A percentile compares a stretch with the other conserved stretches of the same genome.
phyloP scores from a whole-genome alignment of 2,113 vertebrate species.

The Sinocyclocheilus rhinocerous region DNA sequence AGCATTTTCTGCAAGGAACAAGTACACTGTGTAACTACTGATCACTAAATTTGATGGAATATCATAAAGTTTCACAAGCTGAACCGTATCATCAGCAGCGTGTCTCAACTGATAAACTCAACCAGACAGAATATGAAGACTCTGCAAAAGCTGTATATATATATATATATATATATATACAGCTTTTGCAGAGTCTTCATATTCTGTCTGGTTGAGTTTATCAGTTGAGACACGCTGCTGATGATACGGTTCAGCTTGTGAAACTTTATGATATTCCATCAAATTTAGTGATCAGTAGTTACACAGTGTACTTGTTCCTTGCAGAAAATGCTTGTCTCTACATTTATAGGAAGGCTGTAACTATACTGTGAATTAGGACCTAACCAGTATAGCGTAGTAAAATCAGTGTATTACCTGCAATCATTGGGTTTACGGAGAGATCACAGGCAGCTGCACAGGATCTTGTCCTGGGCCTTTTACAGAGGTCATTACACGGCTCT shows the following conservation, averaged over 20 bases:
- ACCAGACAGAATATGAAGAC: not conserved
- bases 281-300: constrained; percentile 50
- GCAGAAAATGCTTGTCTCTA: not conserved
- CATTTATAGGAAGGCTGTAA: constrained; percentile 29
- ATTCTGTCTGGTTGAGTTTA: not conserved
- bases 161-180: too few relatives aligned
- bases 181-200: not conserved
- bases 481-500: too few relatives aligned
- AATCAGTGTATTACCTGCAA: not conserved
- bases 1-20: not conserved
- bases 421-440: not conserved
- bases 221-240: not conserved
- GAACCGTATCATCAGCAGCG: not conserved
- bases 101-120: not conserved
- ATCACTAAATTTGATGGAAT: constrained; percentile 53
- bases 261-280: constrained; percentile 52
- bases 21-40: constrained; percentile 32
- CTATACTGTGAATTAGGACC: constrained; percentile 31
- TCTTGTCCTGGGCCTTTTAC: not conserved
- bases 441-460: not conserved
- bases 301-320: not conserved
- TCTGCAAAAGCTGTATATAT: too few relatives aligned
- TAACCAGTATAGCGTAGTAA: not conserved
- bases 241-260: constrained; percentile 2
- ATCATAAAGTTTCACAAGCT: constrained; percentile 46